Base-by-base conservation (phyloP, 2,888 invertebrate genomes). In the Yponomeuta plumbellus region DNA sequence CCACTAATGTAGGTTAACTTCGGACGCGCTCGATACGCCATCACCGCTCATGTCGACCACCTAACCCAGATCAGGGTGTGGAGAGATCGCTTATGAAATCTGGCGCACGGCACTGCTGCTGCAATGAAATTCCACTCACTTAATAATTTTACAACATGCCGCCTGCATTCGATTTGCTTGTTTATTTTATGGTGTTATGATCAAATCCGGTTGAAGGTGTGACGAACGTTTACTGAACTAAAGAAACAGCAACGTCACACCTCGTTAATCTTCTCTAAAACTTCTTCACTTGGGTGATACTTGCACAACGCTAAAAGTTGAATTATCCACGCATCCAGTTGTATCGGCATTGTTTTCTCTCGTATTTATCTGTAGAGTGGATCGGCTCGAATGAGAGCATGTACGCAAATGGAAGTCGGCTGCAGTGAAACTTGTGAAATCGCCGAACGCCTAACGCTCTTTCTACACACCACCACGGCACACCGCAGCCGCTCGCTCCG, bases 61-160 rank as follows among this genome's bases (percentile, higher is more conserved):
- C 86, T 91, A 91, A 91, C 91, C 90, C 88, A 90, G 89, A 89
- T 90, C 90, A 90, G 89, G 89, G 89, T 86, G 84, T 83, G 82
- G 88, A 88, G 90, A 91, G 88, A 89, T 88, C 86, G 88, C 88
- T 89, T 89, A 89, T 90, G 88, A 90, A 90, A 90, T 91, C 88
- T 89, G 87, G 89, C 87, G 84, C 88, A 84, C 84, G 83, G 78
- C 76, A 52, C 44, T 52, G 81, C 65, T 87, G 83, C 85, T 84
- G 86, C 82, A 85, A 84, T 85, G 83, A 83, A 86, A 85, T 80
- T 77, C 80, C 81, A 80, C 77, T 80, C 20, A 59, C 64, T 57
- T 63, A 63, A 40, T 63, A n/a, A 52, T 52, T 52, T 52, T 13
- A 17, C 13, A 52, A 52, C 34, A 34, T 8, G 34, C 34, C 34